Conservation (phyloP, 2,888 invertebrate species). For the Netelia melanura region DNA sequence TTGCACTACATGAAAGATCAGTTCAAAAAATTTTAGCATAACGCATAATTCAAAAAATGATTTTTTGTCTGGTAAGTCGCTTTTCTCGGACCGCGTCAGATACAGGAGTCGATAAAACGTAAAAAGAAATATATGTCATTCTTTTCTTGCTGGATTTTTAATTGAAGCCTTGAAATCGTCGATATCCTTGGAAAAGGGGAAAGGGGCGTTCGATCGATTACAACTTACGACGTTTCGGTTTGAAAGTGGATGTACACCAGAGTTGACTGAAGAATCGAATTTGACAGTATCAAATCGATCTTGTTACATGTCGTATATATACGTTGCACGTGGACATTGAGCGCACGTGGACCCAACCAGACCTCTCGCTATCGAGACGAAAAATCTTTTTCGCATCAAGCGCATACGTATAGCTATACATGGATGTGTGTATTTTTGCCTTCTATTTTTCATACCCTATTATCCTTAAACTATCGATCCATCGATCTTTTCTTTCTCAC, state of each 20-base stretch:
- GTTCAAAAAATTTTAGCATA: no score
- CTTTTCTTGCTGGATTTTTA: constrained; percentile 19
- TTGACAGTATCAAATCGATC: constrained; percentile 48
- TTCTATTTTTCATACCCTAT: constrained; percentile 62
- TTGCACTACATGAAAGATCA: no score
- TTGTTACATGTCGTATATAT: constrained; percentile 16
- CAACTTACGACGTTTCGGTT: constrained; percentile 34
- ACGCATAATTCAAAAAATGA: no score
- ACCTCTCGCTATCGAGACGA: constrained; percentile 32
- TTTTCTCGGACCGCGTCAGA: no score
- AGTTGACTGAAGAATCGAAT: constrained; percentile 40
- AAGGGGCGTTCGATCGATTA: constrained; percentile 25
- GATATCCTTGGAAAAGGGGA: neutral
- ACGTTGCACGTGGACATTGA: constrained; percentile 26
- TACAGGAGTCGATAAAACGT: constrained; percentile 19
- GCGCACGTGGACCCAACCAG: constrained; percentile 48
- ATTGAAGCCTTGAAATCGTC: constrained; percentile 21
- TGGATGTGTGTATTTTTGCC: constrained; percentile 33
- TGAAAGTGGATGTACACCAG: constrained; percentile 18
- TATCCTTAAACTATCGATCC: constrained; percentile 62
- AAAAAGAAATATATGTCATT: constrained; percentile 35
- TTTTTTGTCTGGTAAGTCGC: no score
- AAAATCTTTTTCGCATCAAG: constrained; percentile 44
- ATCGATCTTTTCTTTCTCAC: constrained; percentile 66
- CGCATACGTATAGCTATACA: constrained; percentile 1